Evolutionary conservation across 1,140 invertebrate genomes (phyloP).

Genomic region (Pristionchus pacificus): DNA sequence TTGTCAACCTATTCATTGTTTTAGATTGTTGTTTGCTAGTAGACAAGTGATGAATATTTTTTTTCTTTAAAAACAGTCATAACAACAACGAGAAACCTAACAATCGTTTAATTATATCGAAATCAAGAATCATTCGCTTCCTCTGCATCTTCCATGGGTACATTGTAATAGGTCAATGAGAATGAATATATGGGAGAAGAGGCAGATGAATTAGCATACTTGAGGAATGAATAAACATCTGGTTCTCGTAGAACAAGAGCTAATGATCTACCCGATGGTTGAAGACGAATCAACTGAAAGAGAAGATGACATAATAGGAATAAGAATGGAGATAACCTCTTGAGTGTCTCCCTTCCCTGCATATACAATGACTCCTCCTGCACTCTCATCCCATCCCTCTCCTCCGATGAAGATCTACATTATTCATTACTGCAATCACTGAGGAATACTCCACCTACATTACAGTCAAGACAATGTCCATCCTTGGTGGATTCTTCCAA

Average conservation of each 20-base stretch:
- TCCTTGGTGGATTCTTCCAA: background rate
- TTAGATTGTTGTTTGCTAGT: slow-evolving; percentile 22
- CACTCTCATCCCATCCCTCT: background rate
- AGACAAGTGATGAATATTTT: slow-evolving; percentile 3
- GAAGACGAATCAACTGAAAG: slow-evolving; percentile 8
- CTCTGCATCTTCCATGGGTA: background rate
- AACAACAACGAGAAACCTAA: too few species aligned
- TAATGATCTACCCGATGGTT: background rate
- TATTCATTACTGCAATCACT: background rate
- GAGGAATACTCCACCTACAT: background rate
- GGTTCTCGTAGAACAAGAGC: slow-evolving; percentile 4
- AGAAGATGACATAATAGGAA: too few species aligned
- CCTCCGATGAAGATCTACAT: background rate
- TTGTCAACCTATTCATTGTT: too few species aligned
- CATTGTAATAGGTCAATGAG: slow-evolving; percentile 2
- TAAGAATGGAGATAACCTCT: too few species aligned
- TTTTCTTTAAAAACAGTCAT: background rate
- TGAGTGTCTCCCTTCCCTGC: background rate
- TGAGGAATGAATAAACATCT: slow-evolving; percentile 5
- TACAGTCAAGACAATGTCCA: background rate
- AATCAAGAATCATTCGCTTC: too few species aligned
- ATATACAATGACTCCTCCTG: background rate
- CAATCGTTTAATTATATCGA: too few species aligned
- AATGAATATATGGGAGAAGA: background rate
- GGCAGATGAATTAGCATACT: background rate